These are phyloP conservation scores for Catharus minimus DNA, from an alignment of 2,113 vertebrate species.

Conservation along the genomic window DNA sequence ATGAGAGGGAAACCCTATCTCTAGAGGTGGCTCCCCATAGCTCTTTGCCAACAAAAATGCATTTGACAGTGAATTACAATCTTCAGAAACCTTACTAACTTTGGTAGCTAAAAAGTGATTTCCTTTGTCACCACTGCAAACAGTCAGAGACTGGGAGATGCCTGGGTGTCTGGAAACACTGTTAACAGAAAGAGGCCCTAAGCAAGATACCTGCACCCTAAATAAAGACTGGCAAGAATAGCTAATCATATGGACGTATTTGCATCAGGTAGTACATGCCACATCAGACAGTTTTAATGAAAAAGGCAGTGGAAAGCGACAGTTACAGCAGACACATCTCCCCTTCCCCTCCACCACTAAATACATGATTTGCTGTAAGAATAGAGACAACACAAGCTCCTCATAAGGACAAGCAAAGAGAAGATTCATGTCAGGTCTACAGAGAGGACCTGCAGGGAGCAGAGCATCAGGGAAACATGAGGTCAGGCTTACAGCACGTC, in stretches of 20 bases:
- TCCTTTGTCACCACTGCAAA: not conserved
- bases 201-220: not conserved
- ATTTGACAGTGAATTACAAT: not conserved
- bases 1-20: not conserved
- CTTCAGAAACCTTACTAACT: not conserved
- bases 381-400: not conserved
- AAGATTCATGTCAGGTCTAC: not conserved
- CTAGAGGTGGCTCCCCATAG: not conserved
- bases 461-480: not conserved
- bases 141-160: not conserved
- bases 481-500: not conserved
- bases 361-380: not conserved
- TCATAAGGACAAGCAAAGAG: not conserved
- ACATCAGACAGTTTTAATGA: not conserved
- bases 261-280: not conserved
- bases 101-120: not conserved
- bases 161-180: not conserved
- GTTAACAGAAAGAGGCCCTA: not conserved
- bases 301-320: not conserved
- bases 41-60: not conserved
- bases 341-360: not conserved
- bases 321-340: not conserved
- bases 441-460: not conserved
- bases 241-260: not conserved
- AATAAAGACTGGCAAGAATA: not conserved